Conservation (phyloP, 2,888 invertebrate genomes). For the Dryobota labecula region DNA sequence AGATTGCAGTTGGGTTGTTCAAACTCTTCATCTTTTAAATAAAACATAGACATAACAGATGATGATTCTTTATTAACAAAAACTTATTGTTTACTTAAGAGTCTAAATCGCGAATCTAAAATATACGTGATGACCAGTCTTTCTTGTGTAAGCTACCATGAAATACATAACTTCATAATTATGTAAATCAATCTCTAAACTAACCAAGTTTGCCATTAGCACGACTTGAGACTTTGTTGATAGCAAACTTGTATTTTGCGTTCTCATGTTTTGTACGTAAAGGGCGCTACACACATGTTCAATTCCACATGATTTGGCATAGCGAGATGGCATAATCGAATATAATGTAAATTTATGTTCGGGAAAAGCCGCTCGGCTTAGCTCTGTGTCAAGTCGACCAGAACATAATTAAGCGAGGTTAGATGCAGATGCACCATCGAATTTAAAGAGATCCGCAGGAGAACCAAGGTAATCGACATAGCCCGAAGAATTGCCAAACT, state of each 20-base stretch:
- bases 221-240: conserved; percentile 17
- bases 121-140: conserved; percentile 64
- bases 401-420: not conserved
- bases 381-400: not conserved
- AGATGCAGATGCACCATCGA: no score
- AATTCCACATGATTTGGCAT: not conserved
- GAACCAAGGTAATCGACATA: no score
- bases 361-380: not conserved
- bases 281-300: not conserved
- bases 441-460: no score
- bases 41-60: conserved; percentile 54
- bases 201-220: conserved; percentile 11
- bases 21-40: conserved; percentile 9
- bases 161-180: conserved; percentile 36
- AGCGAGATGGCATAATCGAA: no score
- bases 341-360: not conserved
- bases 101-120: conserved; percentile 46
- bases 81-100: conserved; percentile 38
- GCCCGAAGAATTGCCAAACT: no score
- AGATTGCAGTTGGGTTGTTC: not conserved
- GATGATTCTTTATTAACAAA: conserved; percentile 64
- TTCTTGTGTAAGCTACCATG: conserved; percentile 55
- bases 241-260: conserved; percentile 14
- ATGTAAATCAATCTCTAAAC: conserved; percentile 39
- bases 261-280: conserved; percentile 13